Conservation (phyloP, 1,140 invertebrate genomes). For the Caerostris extrusa region DNA sequence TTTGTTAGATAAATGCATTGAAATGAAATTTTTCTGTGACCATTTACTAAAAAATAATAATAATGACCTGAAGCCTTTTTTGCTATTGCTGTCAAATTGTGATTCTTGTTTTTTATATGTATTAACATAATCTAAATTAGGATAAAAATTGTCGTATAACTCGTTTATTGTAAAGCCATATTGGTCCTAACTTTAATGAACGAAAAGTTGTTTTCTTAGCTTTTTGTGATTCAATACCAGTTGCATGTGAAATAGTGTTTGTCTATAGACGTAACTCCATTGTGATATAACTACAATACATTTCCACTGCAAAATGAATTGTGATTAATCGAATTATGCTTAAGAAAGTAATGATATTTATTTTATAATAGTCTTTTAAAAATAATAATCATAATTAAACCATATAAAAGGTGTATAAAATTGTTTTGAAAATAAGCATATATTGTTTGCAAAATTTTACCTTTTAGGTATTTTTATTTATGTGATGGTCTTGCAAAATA, state of each 20-base stretch:
- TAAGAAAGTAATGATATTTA: background rate
- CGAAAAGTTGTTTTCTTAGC: background rate
- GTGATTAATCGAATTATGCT: background rate
- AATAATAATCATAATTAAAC: too few relatives aligned
- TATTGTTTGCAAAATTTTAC: too few relatives aligned
- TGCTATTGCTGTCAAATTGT: background rate
- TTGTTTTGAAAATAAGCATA: too few relatives aligned
- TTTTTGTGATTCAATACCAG: background rate
- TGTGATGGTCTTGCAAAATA: too few relatives aligned
- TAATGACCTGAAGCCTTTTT: background rate
- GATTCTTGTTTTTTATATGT: background rate
- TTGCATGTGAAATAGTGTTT: background rate
- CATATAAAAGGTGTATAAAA: too few relatives aligned
- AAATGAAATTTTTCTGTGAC: background rate
- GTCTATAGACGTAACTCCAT: background rate
- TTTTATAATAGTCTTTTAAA: background rate
- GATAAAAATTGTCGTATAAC: background rate
- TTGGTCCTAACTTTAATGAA: background rate
- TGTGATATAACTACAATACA: background rate
- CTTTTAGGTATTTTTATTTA: too few relatives aligned
- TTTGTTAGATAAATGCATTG: slow-evolving; percentile 1
- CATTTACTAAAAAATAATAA: background rate
- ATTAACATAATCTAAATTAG: background rate
- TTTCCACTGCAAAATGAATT: background rate
- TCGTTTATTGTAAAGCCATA: background rate